Evolutionary conservation across 2,113 vertebrate genomes (phyloP).

Genomic region (Zapus hudsonius): DNA sequence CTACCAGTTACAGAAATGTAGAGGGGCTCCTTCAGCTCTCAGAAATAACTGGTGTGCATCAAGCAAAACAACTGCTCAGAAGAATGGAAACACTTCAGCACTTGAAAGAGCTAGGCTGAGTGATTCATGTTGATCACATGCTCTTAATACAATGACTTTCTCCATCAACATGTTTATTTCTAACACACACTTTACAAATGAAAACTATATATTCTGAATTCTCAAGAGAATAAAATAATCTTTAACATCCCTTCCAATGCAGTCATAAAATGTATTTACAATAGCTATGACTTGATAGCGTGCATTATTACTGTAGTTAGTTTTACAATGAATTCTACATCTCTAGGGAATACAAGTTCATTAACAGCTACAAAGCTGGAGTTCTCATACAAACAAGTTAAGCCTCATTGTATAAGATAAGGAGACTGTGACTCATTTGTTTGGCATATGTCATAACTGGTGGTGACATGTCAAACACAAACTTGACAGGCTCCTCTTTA

Average conservation of each 20-base stretch:
- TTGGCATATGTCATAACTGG: not conserved
- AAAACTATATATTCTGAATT: not conserved
- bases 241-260: not conserved
- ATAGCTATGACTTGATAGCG: not conserved
- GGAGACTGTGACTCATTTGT: not conserved
- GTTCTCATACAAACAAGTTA: not conserved
- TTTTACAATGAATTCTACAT: not conserved
- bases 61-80: not conserved
- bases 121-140: not conserved
- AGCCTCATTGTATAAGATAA: not conserved
- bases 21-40: not conserved
- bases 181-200: not conserved
- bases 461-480: not conserved
- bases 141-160: conserved; percentile 17
- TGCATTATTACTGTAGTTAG: not conserved
- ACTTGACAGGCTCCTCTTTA: not conserved
- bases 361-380: not conserved
- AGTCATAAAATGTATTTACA: not conserved
- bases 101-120: not conserved
- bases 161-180: conserved; percentile 24
- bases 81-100: not conserved
- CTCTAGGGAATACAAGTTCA: not conserved
- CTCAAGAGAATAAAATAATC: not conserved
- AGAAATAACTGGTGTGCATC: not conserved
- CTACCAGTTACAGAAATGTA: not conserved